Evolutionary conservation across 2,888 invertebrate genomes (phyloP), one percentile per base, ranked within the genome.

Genomic region (Diarsia dahlii): DNA sequence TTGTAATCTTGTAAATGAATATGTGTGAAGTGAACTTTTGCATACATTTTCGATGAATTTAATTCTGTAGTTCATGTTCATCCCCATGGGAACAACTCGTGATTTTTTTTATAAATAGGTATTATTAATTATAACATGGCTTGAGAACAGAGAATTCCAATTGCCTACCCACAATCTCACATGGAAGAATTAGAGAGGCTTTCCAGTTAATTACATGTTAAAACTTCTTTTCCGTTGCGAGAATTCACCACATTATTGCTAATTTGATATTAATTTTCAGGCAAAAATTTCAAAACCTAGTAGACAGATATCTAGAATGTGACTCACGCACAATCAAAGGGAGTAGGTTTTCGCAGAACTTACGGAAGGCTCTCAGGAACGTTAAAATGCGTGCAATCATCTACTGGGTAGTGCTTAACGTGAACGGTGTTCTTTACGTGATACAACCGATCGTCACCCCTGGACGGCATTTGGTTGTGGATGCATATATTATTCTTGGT

Each of bases 381-480:
- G 91, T 94, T 9, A 94, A 94, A 79, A 89, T 74, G 72, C 88
- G 93, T 15, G 93, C 90, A 0, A 82, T 92, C 3, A 70, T 90
- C 5, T 92, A 90, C 72, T 93, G 93, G 93, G 12, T 85, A 20
- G 68, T 90, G 0, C 82, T 94, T 6, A 89, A 91, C 10, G 76
- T 82, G 0, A 90, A 93, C 60, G 91, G 89, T 1, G 18, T 89
- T 0, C 45, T 88, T 0, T 94, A 93, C 67, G 62, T 89, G 0
- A 8, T 74, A 0, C 86, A 87, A 60, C 91, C 93, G 0, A 71
- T 92, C 0, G 34, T 94, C 0, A 76, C 81, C 0, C 91, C 92
- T 18, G 94, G 94, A n/a, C 84, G 91, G 46, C 93, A 93, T 82
- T 83, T 93, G 3, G 83, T 88, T 69, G 90, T 92, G 46, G 93